Evolutionary conservation across 1,140 invertebrate genomes (phyloP).

Genomic region (Teleogryllus occipitalis): DNA sequence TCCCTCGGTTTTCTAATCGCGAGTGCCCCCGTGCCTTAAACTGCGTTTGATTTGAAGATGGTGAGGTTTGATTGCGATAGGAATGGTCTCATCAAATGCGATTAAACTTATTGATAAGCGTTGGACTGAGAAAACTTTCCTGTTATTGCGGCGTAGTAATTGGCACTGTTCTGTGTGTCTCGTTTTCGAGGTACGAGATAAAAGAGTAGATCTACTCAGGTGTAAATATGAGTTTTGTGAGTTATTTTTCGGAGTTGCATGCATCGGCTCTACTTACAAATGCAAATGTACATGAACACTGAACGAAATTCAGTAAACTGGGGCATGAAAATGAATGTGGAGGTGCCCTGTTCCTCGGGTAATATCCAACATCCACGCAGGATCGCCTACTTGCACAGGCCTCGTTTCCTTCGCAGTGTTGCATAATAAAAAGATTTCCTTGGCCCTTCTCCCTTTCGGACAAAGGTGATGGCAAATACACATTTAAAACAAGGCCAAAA

Average conservation of each 20-base stretch:
- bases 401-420: not conserved
- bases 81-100: too few species aligned
- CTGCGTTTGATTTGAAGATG: too few species aligned
- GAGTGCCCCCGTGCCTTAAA: too few species aligned
- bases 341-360: not conserved
- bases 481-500: not conserved
- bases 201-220: not conserved
- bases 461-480: not conserved
- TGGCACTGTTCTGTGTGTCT: too few species aligned
- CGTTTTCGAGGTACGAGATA: not conserved
- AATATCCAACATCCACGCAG: not conserved
- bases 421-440: constrained; percentile 5
- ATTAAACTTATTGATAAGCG: too few species aligned
- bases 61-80: too few species aligned
- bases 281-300: not conserved
- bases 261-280: not conserved
- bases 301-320: not conserved
- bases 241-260: not conserved
- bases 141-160: too few species aligned
- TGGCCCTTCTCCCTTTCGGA: not conserved
- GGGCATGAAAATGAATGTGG: not conserved
- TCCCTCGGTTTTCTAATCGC: too few species aligned
- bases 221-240: not conserved
- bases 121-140: too few species aligned
- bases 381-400: not conserved